These are phyloP conservation scores for Drosophila fulvimacula DNA, from an alignment of 2,888 invertebrate genomes.

Conservation along the genomic window DNA sequence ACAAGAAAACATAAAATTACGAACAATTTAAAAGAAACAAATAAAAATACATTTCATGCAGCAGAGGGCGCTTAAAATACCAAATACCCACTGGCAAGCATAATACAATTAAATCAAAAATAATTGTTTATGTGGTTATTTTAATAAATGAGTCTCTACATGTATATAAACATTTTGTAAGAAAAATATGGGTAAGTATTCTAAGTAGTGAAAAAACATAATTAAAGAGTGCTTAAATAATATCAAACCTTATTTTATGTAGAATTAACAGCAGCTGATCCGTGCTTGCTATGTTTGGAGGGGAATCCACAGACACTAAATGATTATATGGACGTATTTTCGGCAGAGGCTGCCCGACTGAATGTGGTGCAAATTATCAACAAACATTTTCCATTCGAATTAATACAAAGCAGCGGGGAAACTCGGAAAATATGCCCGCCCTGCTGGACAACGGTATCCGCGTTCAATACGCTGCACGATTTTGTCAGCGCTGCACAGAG, in stretches of 20 bases:
- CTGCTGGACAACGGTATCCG: constrained; percentile 76
- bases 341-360: constrained; percentile 40
- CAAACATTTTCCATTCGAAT: constrained; percentile 62
- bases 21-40: constrained; percentile 43
- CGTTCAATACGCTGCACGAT: constrained; percentile 75
- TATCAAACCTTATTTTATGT: not conserved
- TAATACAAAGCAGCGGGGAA: constrained; percentile 53
- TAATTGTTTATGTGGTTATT: not conserved
- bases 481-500: constrained; percentile 64
- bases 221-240: not conserved
- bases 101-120: not conserved
- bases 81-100: no score
- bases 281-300: constrained; percentile 66
- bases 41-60: constrained; percentile 25
- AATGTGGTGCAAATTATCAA: constrained; percentile 58
- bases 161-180: constrained; percentile 26
- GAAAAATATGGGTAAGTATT: constrained; percentile 50
- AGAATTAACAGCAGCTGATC: constrained; percentile 32
- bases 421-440: constrained; percentile 63
- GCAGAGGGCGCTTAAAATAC: not conserved
- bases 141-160: constrained; percentile 19
- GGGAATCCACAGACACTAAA: constrained; percentile 44
- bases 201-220: not conserved
- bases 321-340: constrained; percentile 55
- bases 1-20: constrained; percentile 57